Evolutionary conservation across 2,797 vertebrate genomes (phyloP).

Genomic region (Hapalemur alaotrensis): DNA sequence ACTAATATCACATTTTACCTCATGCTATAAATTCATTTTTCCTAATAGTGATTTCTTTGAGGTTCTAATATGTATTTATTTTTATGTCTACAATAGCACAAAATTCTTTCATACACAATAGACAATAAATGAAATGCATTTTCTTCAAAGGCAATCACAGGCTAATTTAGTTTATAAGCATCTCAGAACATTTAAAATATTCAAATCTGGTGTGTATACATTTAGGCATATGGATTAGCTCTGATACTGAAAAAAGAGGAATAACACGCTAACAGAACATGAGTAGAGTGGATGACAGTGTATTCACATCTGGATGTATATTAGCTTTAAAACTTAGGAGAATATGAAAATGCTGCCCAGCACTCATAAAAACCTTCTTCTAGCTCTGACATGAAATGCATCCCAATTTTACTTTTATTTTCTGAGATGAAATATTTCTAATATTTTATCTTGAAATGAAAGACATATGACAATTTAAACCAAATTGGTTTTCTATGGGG

Average conservation of each 20-base stretch:
- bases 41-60: neutral
- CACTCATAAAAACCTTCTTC: neutral
- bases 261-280: neutral
- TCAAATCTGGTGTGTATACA: neutral
- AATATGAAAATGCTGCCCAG: neutral
- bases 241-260: neutral
- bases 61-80: neutral
- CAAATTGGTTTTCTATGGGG: conserved; percentile 17
- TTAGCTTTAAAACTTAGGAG: neutral
- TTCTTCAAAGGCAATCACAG: neutral
- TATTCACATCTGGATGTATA: neutral
- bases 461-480: conserved; percentile 15
- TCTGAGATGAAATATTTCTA: conserved; percentile 11
- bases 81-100: neutral
- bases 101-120: neutral
- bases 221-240: neutral
- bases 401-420: conserved; percentile 22
- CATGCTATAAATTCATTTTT: neutral
- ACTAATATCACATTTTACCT: neutral
- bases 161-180: neutral
- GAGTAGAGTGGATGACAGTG: neutral
- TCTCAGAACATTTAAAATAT: neutral
- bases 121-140: neutral
- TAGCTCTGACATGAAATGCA: neutral
- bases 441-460: conserved; percentile 54